Conservation (phyloP, 2,888 invertebrate species). For the Meta bourneti region DNA sequence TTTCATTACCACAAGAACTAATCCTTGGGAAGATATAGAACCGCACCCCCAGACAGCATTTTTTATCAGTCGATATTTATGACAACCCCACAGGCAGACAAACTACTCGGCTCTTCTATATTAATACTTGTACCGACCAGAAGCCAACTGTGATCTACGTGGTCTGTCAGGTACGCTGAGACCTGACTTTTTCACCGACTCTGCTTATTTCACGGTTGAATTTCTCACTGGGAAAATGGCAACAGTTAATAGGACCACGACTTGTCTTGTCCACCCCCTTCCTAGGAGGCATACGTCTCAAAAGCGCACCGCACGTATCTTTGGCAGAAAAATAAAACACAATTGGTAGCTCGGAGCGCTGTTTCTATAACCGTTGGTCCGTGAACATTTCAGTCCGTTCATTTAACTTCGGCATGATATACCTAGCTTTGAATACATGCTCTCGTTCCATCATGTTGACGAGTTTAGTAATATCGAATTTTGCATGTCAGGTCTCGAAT, state of each 20-base stretch:
- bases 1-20: constrained; percentile 27
- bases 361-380: neutral
- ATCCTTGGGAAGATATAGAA: constrained; percentile 31
- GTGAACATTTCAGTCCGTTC: neutral
- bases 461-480: too few species aligned
- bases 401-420: neutral
- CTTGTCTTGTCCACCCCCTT: constrained; percentile 10
- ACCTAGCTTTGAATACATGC: neutral
- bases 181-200: constrained; percentile 58
- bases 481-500: too few species aligned
- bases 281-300: constrained; percentile 16
- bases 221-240: constrained; percentile 15
- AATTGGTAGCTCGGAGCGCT: constrained; percentile 8
- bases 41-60: neutral
- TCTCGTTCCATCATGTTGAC: neutral
- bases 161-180: constrained; percentile 57
- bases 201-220: constrained; percentile 64
- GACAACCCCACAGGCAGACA: constrained; percentile 38
- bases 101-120: constrained; percentile 42
- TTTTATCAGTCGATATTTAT: constrained; percentile 27
- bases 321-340: constrained; percentile 6
- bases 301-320: neutral
- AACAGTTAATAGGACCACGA: constrained; percentile 38
- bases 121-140: constrained; percentile 31
- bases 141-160: constrained; percentile 60